phyloP scores from a whole-genome alignment of 2,113 vertebrate genomes.

The Brachionichthys hirsutus region DNA sequence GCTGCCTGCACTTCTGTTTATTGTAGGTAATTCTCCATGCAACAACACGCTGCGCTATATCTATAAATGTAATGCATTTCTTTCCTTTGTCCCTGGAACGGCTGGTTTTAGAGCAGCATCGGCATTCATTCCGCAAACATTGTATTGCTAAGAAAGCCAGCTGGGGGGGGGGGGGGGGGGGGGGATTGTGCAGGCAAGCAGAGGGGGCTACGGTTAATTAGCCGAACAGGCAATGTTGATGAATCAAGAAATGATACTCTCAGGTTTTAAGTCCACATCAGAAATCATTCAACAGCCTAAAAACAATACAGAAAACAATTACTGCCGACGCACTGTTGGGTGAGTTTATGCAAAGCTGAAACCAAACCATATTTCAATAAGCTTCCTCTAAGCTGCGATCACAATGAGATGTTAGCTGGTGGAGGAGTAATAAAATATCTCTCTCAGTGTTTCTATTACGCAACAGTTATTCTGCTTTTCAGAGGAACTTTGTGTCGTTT shows the following conservation, averaged over 20 bases:
- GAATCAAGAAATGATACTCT: slow-evolving; percentile 25
- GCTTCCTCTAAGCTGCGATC: slow-evolving; percentile 7
- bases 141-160: slow-evolving; percentile 24
- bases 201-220: slow-evolving; percentile 36
- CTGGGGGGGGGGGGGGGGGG: neutral
- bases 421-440: slow-evolving; percentile 3
- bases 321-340: neutral
- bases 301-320: slow-evolving; percentile 11
- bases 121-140: slow-evolving; percentile 38
- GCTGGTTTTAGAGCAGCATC: slow-evolving; percentile 38
- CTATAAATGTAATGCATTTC: slow-evolving; percentile 56
- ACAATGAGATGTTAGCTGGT: slow-evolving; percentile 12
- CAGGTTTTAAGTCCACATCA: slow-evolving; percentile 4
- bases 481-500: slow-evolving; percentile 24
- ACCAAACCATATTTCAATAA: slow-evolving; percentile 8
- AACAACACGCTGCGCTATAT: slow-evolving; percentile 39
- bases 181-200: slow-evolving; percentile 22
- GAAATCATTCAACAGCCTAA: slow-evolving; percentile 3
- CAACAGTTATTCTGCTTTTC: slow-evolving; percentile 15
- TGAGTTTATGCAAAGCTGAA: slow-evolving; percentile 13
- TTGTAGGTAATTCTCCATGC: slow-evolving; percentile 66
- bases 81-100: slow-evolving; percentile 50
- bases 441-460: slow-evolving; percentile 5
- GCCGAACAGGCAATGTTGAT: slow-evolving; percentile 13
- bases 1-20: slow-evolving; percentile 58